These are phyloP conservation scores for Xyliphius kryptos DNA, from an alignment of 2,113 vertebrate species.

Conservation along the genomic window DNA sequence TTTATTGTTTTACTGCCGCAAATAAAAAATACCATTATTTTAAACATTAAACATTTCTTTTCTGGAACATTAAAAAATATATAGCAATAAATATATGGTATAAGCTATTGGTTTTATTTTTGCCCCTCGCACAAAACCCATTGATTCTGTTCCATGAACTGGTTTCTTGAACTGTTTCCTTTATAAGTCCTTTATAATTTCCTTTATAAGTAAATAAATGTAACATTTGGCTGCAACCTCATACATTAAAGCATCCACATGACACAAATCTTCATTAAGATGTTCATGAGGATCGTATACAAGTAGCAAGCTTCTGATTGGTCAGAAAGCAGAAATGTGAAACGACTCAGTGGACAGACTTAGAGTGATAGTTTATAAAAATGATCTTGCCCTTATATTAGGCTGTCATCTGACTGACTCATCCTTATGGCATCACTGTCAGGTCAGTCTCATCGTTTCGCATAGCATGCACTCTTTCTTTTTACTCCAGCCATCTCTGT, in stretches of 20 bases:
- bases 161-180: not conserved
- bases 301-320: not conserved
- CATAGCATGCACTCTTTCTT: no score
- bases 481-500: conserved; percentile 20
- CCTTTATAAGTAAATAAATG: no score
- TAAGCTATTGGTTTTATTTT: no score
- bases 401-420: conserved; percentile 10
- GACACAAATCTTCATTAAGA: not conserved
- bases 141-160: no score
- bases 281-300: not conserved
- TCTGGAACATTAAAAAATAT: no score
- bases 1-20: no score
- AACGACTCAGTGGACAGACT: conserved; percentile 13
- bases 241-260: not conserved
- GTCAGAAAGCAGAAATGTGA: not conserved
- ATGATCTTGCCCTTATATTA: conserved; percentile 26
- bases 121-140: no score
- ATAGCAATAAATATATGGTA: no score
- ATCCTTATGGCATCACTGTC: conserved; percentile 22
- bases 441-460: no score
- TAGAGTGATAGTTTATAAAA: conserved; percentile 30
- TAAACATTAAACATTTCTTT: no score
- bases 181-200: not conserved
- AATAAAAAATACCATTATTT: no score
- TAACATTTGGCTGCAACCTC: not conserved